phyloP scores from a whole-genome alignment of 2,888 invertebrate species.

The Elmis aenea region DNA sequence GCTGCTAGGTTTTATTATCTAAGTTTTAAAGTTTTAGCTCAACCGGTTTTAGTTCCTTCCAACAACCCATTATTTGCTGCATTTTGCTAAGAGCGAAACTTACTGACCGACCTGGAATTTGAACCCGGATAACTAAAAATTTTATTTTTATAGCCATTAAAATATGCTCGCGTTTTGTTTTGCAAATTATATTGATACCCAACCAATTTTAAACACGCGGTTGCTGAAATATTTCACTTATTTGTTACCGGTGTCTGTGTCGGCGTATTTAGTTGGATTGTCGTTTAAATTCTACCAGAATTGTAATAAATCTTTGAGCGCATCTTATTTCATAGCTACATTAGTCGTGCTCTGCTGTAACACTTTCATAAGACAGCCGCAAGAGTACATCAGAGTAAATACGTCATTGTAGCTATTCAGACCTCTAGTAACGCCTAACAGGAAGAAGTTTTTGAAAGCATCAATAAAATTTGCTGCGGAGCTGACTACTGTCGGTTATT shows the following conservation, averaged over 20 bases:
- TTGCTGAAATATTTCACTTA: not conserved
- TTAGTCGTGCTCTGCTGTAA: slow-evolving; percentile 13
- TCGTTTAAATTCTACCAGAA: slow-evolving; percentile 13
- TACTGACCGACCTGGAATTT: slow-evolving; percentile 19
- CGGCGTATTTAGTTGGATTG: slow-evolving; percentile 13
- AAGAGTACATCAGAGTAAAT: slow-evolving; percentile 10
- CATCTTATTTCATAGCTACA: slow-evolving; percentile 13
- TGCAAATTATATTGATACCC: too few species aligned
- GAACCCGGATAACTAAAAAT: slow-evolving; percentile 16
- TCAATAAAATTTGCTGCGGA: too few species aligned
- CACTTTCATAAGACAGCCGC: slow-evolving; percentile 11
- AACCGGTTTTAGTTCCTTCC: slow-evolving; percentile 16
- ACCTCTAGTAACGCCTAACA: too few species aligned
- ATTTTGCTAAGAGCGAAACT: slow-evolving; percentile 10
- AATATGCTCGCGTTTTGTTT: slow-evolving; percentile 5
- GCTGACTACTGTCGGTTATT: too few species aligned
- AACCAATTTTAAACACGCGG: not conserved
- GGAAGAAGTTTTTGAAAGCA: too few species aligned
- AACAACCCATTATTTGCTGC: slow-evolving; percentile 14
- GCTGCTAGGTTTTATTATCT: slow-evolving; percentile 18
- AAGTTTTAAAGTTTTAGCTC: slow-evolving; percentile 12
- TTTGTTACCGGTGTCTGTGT: slow-evolving; percentile 4
- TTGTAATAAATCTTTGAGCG: slow-evolving; percentile 7
- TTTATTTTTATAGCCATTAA: slow-evolving; percentile 3
- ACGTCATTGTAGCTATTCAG: not conserved